Base-by-base conservation (phyloP, 2,888 invertebrate genomes). In the Dorcus parallelipipedus region DNA sequence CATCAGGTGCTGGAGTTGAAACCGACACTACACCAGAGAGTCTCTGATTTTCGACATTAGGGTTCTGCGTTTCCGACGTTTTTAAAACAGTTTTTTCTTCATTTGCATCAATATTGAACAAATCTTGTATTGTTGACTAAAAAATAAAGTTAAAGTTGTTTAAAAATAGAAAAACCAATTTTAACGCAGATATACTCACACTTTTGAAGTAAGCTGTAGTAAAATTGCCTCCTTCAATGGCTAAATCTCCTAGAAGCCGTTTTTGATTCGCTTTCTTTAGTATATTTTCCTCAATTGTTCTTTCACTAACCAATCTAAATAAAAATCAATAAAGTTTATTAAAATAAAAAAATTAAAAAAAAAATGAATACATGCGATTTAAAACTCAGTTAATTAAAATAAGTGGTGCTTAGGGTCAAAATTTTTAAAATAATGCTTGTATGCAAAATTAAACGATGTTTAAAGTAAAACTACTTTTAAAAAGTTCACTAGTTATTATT, bases 201-300 rank as follows among this genome's bases (percentile, higher is more conserved):
- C 87, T 88, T 75, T 95, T 93, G 81, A 99, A 95, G 79, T 92
- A 96, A 0, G 95, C 93, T 9, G 98, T 96, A 33, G 97, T 99
- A 78, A 99, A 99, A 80, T 96, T 97, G 7, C 98, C 99, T 67
- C 94, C 96, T 80, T 99, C 99, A 73, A 99, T 99, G 49, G 99
- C 97, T 74, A 98, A 85, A 79, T 97, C 95, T 52, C 97, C 97
- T 33, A 99, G 85, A 76, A 95, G 83, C 63, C 97, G 86, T 79
- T 99, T 99, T 80, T 99, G 97, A 79, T 94, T 95, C 3, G 99
- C 99, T 79, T 99, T 99, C 80, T 96, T 97, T 72, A 99, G 80
- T 71, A 99, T 99, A 80, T 99, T 99, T 80, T 99, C 99, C 82
- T 99, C 99, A 45, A 99, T 93, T 8, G 99, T 98, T 80, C 89